A percentile compares a stretch with the other conserved stretches of the same genome.
phyloP scores from a whole-genome alignment of 2,888 invertebrate species.

The Nephrotoma flavescens region DNA sequence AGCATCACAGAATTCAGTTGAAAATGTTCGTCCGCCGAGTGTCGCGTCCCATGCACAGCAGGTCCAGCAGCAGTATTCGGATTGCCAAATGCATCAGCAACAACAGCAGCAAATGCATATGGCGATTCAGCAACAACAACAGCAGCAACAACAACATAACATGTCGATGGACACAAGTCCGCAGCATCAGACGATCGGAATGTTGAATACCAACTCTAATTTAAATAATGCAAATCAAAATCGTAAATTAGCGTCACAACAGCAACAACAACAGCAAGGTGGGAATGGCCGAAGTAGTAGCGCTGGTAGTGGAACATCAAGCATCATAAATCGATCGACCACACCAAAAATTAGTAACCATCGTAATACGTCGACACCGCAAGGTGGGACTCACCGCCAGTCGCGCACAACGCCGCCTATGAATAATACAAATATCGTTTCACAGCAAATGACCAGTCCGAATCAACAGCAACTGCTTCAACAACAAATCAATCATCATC shows the following conservation, averaged over 20 bases:
- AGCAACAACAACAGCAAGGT: constrained; percentile 9
- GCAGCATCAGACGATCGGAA: constrained; percentile 21
- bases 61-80: constrained; percentile 39
- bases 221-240: constrained; percentile 20
- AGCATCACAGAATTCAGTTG: constrained; percentile 56
- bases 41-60: constrained; percentile 32
- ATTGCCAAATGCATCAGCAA: constrained; percentile 41
- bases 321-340: constrained; percentile 24
- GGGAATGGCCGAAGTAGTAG: not conserved
- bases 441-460: constrained; percentile 21
- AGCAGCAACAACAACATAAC: constrained; percentile 32
- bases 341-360: constrained; percentile 25
- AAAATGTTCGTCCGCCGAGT: constrained; percentile 42
- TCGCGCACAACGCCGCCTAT: constrained; percentile 31
- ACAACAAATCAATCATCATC: constrained; percentile 18
- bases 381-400: constrained; percentile 23
- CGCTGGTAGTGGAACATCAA: constrained; percentile 18
- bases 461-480: constrained; percentile 20
- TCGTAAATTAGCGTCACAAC: constrained; percentile 20
- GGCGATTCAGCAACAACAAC: constrained; percentile 34
- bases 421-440: constrained; percentile 16
- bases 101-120: constrained; percentile 36
- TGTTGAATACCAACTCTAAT: not conserved
- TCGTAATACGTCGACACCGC: constrained; percentile 16
- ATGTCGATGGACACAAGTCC: constrained; percentile 26